Evolutionary conservation across 2,113 vertebrate genomes (phyloP).

Genomic region (Columbina picui): DNA sequence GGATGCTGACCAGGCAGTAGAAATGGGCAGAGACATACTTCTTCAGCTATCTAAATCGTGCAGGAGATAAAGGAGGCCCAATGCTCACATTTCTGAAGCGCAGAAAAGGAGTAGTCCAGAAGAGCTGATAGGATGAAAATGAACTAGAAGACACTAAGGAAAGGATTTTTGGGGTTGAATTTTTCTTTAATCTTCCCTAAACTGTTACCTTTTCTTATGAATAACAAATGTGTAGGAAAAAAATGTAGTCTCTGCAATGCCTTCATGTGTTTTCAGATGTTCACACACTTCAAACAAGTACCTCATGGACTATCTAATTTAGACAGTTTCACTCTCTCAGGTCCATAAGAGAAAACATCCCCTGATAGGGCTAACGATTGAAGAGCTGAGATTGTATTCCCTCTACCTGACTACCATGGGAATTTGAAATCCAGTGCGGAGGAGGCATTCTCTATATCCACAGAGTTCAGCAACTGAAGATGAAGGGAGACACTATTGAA

Average conservation of each 20-base stretch:
- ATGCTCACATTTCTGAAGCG: neutral
- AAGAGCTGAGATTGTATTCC: neutral
- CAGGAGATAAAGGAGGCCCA: neutral
- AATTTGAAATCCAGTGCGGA: rapidly evolving
- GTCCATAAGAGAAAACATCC: neutral
- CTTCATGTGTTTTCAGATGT: rapidly evolving
- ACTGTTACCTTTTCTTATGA: rapidly evolving
- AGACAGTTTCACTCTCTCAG: neutral
- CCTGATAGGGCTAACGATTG: neutral
- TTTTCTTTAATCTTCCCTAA: neutral
- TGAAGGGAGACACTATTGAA: neutral
- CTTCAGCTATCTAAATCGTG: neutral
- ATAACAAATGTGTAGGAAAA: neutral
- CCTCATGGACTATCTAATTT: no score
- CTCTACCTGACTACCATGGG: neutral
- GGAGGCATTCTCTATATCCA: neutral
- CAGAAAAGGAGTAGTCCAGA: neutral
- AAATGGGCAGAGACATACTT: neutral
- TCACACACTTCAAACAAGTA: neutral
- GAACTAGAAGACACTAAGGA: rapidly evolving
- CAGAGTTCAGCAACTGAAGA: neutral
- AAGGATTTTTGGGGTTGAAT: neutral
- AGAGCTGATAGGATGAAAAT: neutral
- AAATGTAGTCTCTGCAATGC: neutral
- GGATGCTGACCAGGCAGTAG: neutral